Evolutionary conservation across 2,797 vertebrate genomes (phyloP).

Genomic region (Cossypha niveicapilla): DNA sequence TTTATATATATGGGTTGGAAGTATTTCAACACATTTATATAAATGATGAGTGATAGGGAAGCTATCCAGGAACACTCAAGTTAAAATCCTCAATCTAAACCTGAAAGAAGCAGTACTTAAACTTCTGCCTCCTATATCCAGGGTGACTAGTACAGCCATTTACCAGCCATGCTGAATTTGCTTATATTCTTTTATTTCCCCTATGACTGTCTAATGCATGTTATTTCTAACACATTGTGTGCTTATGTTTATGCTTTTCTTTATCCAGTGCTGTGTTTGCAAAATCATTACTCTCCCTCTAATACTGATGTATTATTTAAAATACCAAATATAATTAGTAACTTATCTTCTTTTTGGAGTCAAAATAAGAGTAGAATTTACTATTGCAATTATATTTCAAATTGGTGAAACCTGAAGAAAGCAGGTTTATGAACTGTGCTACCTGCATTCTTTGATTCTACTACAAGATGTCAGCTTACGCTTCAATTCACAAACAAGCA

Average conservation of each 20-base stretch:
- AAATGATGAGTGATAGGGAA: neutral
- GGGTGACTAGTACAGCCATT: neutral
- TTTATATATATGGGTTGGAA: neutral
- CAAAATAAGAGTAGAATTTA: neutral
- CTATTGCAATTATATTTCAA: neutral
- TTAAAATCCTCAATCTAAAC: neutral
- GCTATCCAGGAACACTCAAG: neutral
- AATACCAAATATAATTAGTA: neutral
- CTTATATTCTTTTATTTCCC: neutral
- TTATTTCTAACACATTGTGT: neutral
- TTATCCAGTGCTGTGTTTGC: neutral
- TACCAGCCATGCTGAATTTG: neutral
- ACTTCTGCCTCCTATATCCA: neutral
- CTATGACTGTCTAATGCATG: neutral
- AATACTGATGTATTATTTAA: neutral
- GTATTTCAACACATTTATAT: neutral
- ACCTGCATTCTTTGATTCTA: constrained; percentile 34
- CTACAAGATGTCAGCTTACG: constrained; percentile 61
- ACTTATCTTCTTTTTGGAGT: neutral
- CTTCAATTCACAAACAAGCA: constrained; percentile 74
- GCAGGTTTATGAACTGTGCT: constrained; percentile 22
- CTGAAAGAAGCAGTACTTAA: neutral
- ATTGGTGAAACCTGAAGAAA: neutral
- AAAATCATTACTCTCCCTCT: neutral
- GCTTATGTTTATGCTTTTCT: neutral